Evolutionary conservation across 1,140 invertebrate genomes (phyloP).

Genomic region (Sinella curviseta): DNA sequence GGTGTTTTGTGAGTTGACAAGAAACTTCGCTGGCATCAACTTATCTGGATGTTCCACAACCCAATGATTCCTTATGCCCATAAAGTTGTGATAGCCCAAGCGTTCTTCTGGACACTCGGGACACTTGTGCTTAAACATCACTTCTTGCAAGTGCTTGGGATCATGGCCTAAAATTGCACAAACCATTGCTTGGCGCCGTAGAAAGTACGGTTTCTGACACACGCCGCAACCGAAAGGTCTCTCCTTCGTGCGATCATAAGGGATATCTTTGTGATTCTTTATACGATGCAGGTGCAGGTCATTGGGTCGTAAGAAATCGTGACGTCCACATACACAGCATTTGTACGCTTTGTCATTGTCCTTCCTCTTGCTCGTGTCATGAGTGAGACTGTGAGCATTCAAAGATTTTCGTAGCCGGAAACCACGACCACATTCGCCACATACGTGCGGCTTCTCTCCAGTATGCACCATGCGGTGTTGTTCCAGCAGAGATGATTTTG

Average conservation of each 20-base stretch:
- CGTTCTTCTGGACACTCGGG: not conserved
- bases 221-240: not conserved
- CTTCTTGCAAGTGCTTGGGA: not conserved
- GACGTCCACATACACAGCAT: not conserved
- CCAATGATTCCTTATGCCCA: not conserved
- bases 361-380: not conserved
- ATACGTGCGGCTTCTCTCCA: not conserved
- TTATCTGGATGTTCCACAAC: not conserved
- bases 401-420: not conserved
- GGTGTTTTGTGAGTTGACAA: not conserved
- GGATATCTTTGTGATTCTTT: not conserved
- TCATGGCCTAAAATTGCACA: not conserved
- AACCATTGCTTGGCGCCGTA: not conserved
- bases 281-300: not conserved
- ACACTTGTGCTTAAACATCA: constrained; percentile 3
- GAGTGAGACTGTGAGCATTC: not conserved
- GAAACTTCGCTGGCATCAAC: not conserved
- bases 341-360: not conserved
- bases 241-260: not conserved
- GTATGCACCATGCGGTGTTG: not conserved
- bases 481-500: not conserved
- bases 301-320: not conserved
- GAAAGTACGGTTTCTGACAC: not conserved
- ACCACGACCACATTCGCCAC: not conserved
- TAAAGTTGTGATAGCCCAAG: not conserved